Base-by-base conservation (phyloP, 2,113 vertebrate genomes). In the Trichechus manatus region DNA sequence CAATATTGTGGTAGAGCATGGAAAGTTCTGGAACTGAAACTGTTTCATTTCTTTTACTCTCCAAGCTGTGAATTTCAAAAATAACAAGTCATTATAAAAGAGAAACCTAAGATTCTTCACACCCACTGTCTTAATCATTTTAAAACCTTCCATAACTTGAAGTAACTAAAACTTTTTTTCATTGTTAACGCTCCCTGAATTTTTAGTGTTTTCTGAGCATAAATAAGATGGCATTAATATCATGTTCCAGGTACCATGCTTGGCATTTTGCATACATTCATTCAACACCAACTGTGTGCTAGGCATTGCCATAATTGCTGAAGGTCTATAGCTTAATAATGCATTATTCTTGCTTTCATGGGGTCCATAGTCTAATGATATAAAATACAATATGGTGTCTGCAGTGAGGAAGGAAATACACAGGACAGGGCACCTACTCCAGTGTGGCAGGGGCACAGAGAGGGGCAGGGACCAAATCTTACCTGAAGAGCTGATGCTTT, bases 81-180 rank as follows among this genome's bases (percentile, higher is more conserved):
- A 93, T 96, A 97, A 97, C 97, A 97, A 97, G 89, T 89, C 93
- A 85, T 96, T 97, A 93, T 92, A 91, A 95, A 94, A 96, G 66
- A 88, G 93, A 98, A 97, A 95, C 77, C 64, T 78, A 70, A 91
- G 87, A 96, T 93, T 95, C 92, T 96, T 97, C 90, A 95, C 68
- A 70, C 66, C 84, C 92, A 96, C 91, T 93, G 66, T 96, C 94
- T 96, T 92, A 96, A 94, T 96, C 89, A 97, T 96, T 93, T 93
- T 36, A 85, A 97, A 97, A 87, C 84, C 95, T 95, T 78, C 93
- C 84, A 70, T 89, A 84, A 91, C 81, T 94, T 92, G 85, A 93
- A 94, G 47, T 87, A 93, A 97, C 75, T 66, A 68, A 96, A 92
- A 82, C 42, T 87, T 42, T 53, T 91, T 66, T 91, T 6, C 72